These are phyloP conservation scores for Diploscapter pachys DNA, from an alignment of 1,140 invertebrate species.

Conservation along the genomic window DNA sequence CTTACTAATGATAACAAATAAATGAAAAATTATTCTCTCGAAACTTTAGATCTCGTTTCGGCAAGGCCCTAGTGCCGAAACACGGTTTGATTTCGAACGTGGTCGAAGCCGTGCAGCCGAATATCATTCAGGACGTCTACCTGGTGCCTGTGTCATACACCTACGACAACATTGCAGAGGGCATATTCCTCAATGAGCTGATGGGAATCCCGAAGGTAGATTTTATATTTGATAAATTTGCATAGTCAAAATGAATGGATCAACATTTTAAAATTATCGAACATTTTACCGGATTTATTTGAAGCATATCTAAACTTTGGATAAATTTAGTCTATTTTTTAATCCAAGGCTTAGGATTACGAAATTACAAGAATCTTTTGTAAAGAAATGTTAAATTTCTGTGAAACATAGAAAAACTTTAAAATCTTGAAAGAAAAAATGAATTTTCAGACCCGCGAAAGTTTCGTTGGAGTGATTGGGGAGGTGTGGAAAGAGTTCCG, in stretches of 20 bases:
- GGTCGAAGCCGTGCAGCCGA: constrained; percentile 78
- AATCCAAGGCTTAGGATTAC: too few relatives aligned
- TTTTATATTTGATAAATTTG: constrained; percentile 2
- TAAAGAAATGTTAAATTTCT: neutral
- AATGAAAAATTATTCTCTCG: neutral
- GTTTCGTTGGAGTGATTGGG: constrained; percentile 76
- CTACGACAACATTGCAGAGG: constrained; percentile 87
- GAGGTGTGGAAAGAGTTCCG: constrained; percentile 78
- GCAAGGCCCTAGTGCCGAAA: constrained; percentile 47
- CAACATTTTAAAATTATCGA: too few relatives aligned
- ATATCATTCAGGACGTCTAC: constrained; percentile 80
- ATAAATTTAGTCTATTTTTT: too few relatives aligned
- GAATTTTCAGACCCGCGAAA: constrained; percentile 48
- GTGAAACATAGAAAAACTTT: neutral
- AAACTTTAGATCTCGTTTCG: constrained; percentile 44
- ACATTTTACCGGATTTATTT: too few relatives aligned
- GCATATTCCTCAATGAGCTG: constrained; percentile 85
- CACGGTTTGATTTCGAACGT: constrained; percentile 85
- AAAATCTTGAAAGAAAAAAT: neutral
- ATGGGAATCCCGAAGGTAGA: constrained; percentile 64
- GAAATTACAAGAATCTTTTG: neutral
- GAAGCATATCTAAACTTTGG: too few relatives aligned
- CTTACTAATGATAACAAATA: too few relatives aligned
- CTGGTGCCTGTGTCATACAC: constrained; percentile 85
- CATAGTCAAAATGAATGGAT: too few relatives aligned